Evolutionary conservation across 2,113 vertebrate genomes (phyloP), one percentile per base, ranked within the genome.

Genomic region (Rhineura floridana): DNA sequence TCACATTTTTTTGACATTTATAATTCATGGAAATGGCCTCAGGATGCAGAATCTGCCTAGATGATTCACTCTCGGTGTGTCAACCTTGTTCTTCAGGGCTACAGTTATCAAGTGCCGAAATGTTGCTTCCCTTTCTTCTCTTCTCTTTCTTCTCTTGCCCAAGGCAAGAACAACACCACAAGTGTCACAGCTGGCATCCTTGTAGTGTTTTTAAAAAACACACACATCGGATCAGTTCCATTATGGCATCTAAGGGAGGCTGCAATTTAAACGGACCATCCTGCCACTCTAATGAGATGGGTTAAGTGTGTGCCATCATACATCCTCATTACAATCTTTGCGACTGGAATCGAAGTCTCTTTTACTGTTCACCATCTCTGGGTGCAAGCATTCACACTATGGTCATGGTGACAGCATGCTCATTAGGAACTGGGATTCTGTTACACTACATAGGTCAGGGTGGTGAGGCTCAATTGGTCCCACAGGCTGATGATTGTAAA

Each of bases 11-110:
- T 86, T 85, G 11, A 25, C 88, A 81, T 91, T 84, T 67, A 55
- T 87, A 80, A 93, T 86, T 91, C 81, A 91, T 86, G 50, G 83
- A 75, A 88, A 84, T 89, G 87, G 63, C 89, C 80, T n/a, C 85
- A 30, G 94, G 90, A 90, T 79, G 90, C 88, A 93, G 89, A 81
- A 94, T 69, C 65, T 93, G 92, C 93, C 90, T 94, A 1, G 52
- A 79, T 86, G 87, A 94, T 95, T 89, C 65, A 25, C 69, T 85
- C 28, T 46, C 73, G 15, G 19, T 6, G 48, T 62, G 78, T 87
- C 39, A 62, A 7, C 19, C 82, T 88, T 42, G 86, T 88, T 93
- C 28, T 36, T 72, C 4, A 1, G 50, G 33, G 75, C 69, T 90
- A 59, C 25, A 0, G 0, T 87, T 91, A 86, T 83, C 92, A 90